Percentiles rank a stretch among this genome's conserved stretches.
These are phyloP conservation scores for Eurois occulta DNA, from an alignment of 2,888 invertebrate species.

Conservation along the genomic window DNA sequence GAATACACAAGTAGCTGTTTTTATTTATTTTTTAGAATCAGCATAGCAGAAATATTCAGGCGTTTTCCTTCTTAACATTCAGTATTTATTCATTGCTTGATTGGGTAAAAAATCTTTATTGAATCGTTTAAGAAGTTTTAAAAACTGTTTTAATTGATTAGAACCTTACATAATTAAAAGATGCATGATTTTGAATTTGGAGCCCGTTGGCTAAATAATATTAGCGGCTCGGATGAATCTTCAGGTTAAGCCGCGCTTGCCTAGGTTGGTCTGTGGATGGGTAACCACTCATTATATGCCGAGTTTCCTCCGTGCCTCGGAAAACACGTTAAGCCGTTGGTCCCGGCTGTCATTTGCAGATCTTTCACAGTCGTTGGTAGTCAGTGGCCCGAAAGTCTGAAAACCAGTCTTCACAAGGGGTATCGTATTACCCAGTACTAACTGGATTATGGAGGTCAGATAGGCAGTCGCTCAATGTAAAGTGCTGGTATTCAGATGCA, in stretches of 20 bases:
- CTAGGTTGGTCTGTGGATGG: too few relatives aligned
- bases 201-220: too few relatives aligned
- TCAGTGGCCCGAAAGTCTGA: neutral
- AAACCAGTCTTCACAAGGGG: neutral
- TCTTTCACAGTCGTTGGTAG: neutral
- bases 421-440: neutral
- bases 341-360: neutral
- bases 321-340: neutral
- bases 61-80: neutral
- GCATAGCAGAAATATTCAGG: neutral
- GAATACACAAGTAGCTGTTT: constrained; percentile 30
- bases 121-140: too few relatives aligned
- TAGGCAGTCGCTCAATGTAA: neutral
- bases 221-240: too few relatives aligned
- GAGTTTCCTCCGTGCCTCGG: neutral
- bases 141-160: neutral
- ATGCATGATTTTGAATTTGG: neutral
- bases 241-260: too few relatives aligned
- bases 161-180: neutral
- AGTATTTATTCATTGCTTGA: neutral
- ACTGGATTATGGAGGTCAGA: neutral
- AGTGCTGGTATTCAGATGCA: too few relatives aligned
- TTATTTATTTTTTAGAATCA: constrained; percentile 30
- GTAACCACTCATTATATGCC: too few relatives aligned
- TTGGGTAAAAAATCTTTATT: neutral